These are phyloP conservation scores for Macropis europaea DNA, from an alignment of 2,888 invertebrate species.

Conservation along the genomic window DNA sequence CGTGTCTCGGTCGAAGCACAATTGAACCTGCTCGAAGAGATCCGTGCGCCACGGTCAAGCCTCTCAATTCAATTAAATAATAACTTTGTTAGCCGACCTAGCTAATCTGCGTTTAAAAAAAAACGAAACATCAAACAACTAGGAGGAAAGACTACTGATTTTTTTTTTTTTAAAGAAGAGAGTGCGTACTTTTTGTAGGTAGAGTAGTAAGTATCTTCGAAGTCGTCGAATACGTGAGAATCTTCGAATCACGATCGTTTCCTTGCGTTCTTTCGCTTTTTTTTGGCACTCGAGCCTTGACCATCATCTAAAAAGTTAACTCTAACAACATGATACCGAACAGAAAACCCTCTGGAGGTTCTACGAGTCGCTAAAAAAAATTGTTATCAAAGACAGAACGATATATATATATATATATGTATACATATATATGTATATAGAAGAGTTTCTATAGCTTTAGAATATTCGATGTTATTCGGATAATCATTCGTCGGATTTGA, in stretches of 20 bases:
- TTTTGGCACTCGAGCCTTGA: constrained; percentile 53
- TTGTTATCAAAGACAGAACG: no score
- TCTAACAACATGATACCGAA: no score
- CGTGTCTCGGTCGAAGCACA: constrained; percentile 43
- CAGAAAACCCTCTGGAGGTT: no score
- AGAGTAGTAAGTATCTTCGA: constrained; percentile 58
- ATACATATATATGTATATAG: no score
- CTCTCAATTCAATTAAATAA: constrained; percentile 64
- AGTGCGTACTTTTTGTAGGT: constrained; percentile 57
- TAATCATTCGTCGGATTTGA: constrained; percentile 8
- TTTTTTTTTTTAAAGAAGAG: constrained; percentile 61
- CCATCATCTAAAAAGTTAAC: constrained; percentile 12
- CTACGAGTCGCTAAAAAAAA: no score
- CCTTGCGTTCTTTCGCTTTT: constrained; percentile 22
- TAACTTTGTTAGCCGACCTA: constrained; percentile 66
- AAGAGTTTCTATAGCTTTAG: background rate
- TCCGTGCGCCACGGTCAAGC: constrained; percentile 50
- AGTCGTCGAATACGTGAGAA: constrained; percentile 60
- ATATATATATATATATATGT: no score
- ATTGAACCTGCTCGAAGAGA: constrained; percentile 43
- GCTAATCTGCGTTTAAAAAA: constrained; percentile 62
- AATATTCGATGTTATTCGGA: constrained; percentile 4
- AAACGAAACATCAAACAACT: constrained; percentile 62
- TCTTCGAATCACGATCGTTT: constrained; percentile 31
- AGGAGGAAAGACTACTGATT: constrained; percentile 62